phyloP scores from a whole-genome alignment of 1,140 invertebrate species.

The Microplitis mediator region DNA sequence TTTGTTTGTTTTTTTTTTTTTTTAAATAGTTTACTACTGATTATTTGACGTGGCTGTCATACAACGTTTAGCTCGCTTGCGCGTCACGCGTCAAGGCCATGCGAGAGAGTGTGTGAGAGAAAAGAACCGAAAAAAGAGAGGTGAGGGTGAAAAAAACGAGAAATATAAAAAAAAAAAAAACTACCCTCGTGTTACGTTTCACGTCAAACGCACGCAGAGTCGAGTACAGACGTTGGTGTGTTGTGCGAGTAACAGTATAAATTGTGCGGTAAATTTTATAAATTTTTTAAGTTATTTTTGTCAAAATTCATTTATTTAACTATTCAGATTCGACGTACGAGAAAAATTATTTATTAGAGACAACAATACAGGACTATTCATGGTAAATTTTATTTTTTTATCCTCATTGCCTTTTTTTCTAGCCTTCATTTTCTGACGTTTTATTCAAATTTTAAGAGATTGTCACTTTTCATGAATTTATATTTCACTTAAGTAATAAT shows the following conservation, averaged over 20 bases:
- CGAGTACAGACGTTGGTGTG: constrained; percentile 2
- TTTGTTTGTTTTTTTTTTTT: neutral
- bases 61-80: constrained; percentile 3
- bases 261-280: neutral
- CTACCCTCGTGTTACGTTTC: constrained; percentile 1
- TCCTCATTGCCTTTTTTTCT: neutral
- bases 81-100: constrained; percentile 27
- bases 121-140: constrained; percentile 12
- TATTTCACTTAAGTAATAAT: no score
- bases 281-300: no score
- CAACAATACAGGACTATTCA: constrained; percentile 9
- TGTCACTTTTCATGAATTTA: neutral
- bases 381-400: constrained; percentile 12
- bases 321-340: no score
- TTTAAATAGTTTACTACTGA: neutral
- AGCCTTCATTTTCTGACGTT: neutral
- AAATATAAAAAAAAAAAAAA: constrained; percentile 14
- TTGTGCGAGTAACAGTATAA: neutral
- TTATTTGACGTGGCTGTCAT: no score
- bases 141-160: neutral
- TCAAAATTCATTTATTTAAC: no score
- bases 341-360: neutral
- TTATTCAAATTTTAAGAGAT: neutral
- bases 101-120: constrained; percentile 25
- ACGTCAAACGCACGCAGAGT: neutral